Base-by-base conservation (phyloP, 35 echinoderm and acorn worm species). In the Nesometra sesokonis region DNA sequence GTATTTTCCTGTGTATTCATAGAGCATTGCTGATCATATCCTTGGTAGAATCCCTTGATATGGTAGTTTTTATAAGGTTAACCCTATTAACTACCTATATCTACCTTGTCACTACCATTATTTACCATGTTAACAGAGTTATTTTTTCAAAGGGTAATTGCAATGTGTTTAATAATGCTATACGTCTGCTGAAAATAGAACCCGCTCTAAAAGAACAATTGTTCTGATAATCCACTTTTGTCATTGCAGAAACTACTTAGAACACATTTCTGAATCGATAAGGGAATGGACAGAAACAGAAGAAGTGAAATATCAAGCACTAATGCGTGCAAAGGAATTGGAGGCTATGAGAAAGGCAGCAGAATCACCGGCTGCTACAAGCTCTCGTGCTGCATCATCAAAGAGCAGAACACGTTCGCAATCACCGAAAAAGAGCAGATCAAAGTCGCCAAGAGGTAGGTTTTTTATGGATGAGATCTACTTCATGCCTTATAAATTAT, bases 391-490 rank as follows among this genome's bases (percentile, higher is more conserved):
- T 21, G 76, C 92, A 36, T 91, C 89, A 34, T 91, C 89, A 32
- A 97, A 97, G 89, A 89, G 86, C 5, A 80, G 92, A 35, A 82
- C 43, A 37, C 82, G 94, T 32, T 89, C 92, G 17, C 89, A 87
- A 39, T 93, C 89, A 40, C 91, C 95, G 0, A 97, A 97, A 77
- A 97, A 97, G 79, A 91, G 92, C 19, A 91, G 95, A 77, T 93
- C 95, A 38, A 97, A 97, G 36, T 97, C 95, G 34, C 95, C 95
- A 79, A 91, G 93, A 89, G 95, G 95, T 97, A 80, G 23, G 19
- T 5, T 67, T 67, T 27, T 7, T 15, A n/a, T n/a, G n/a, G n/a
- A n/a, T n/a, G n/a, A n/a, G 15, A 43, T 43, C 15, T 43, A 43
- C 38, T 43, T 4, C 38, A 43, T 43, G n/a, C n/a, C n/a, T n/a